Percentiles rank a stretch among this genome's conserved stretches.
These are phyloP conservation scores for Caenorhabditis brenneri DNA, from an alignment of 1,140 invertebrate genomes.

Conservation along the genomic window DNA sequence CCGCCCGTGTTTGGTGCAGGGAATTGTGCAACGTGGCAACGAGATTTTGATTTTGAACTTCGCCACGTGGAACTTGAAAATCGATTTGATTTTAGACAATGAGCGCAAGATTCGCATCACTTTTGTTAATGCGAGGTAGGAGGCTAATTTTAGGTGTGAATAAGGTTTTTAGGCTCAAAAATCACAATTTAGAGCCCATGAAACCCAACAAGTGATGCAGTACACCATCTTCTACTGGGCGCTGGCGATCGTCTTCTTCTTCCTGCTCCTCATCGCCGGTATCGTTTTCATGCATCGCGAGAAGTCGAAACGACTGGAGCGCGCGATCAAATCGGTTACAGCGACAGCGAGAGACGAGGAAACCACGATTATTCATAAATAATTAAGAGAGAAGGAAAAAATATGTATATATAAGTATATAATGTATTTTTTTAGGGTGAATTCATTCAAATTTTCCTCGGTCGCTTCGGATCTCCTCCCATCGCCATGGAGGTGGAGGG, in stretches of 20 bases:
- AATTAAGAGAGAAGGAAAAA: too few species aligned
- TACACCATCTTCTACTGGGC: slow-evolving; percentile 5
- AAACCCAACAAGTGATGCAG: neutral
- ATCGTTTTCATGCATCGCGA: neutral
- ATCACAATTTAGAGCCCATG: neutral
- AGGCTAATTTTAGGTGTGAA: too few species aligned
- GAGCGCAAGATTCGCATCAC: slow-evolving; percentile 1
- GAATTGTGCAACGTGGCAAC: neutral
- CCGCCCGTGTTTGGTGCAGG: neutral
- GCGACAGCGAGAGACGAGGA: too few species aligned
- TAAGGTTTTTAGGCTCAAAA: neutral
- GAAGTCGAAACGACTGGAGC: neutral
- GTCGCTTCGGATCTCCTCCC: neutral
- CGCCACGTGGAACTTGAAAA: neutral
- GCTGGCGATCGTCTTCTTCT: neutral
- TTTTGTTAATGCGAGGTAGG: neutral
- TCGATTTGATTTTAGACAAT: slow-evolving; percentile 1
- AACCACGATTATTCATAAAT: too few species aligned
- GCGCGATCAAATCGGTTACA: neutral
- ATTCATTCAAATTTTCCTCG: neutral
- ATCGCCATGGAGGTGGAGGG: neutral
- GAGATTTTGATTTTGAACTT: slow-evolving; percentile 5
- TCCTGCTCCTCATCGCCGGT: neutral
- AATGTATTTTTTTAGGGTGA: neutral
- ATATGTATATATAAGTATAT: neutral